Percentiles rank a stretch among this genome's conserved stretches.
Conservation (phyloP, 1,140 invertebrate species). For the Hormaphis cornu region DNA sequence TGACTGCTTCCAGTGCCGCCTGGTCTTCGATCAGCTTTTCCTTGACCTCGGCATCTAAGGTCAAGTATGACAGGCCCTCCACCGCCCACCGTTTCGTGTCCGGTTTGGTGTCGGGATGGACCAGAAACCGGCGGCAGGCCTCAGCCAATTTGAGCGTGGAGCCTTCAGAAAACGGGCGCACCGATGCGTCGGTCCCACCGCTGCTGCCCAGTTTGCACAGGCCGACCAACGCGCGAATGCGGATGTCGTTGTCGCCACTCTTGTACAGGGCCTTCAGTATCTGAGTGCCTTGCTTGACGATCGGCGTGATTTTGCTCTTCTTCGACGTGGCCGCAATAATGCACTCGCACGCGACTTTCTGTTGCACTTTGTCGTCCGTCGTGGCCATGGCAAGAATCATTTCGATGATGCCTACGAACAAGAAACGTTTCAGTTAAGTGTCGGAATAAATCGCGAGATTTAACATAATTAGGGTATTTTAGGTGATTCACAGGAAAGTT, state of each 20-base stretch:
- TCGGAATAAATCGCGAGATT: no score
- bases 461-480: no score
- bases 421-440: background rate
- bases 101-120: slow-evolving; percentile 75
- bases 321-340: slow-evolving; percentile 93
- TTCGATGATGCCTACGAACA: slow-evolving; percentile 65
- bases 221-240: slow-evolving; percentile 82
- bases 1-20: slow-evolving; percentile 69
- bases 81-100: slow-evolving; percentile 92
- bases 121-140: slow-evolving; percentile 82
- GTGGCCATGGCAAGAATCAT: slow-evolving; percentile 97
- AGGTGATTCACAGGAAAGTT: no score
- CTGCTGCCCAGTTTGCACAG: slow-evolving; percentile 93
- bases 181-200: slow-evolving; percentile 90
- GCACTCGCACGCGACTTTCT: slow-evolving; percentile 91
- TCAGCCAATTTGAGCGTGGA: slow-evolving; percentile 86
- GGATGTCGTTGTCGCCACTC: slow-evolving; percentile 81
- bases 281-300: slow-evolving; percentile 82
- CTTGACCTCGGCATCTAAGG: slow-evolving; percentile 96
- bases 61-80: slow-evolving; percentile 94
- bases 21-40: slow-evolving; percentile 88
- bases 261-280: slow-evolving; percentile 91
- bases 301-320: slow-evolving; percentile 88
- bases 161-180: slow-evolving; percentile 89
- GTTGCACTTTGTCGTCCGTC: slow-evolving; percentile 71